Evolutionary conservation across 2,113 vertebrate genomes (phyloP).

Genomic region (Tretioscincus oriximinensis): DNA sequence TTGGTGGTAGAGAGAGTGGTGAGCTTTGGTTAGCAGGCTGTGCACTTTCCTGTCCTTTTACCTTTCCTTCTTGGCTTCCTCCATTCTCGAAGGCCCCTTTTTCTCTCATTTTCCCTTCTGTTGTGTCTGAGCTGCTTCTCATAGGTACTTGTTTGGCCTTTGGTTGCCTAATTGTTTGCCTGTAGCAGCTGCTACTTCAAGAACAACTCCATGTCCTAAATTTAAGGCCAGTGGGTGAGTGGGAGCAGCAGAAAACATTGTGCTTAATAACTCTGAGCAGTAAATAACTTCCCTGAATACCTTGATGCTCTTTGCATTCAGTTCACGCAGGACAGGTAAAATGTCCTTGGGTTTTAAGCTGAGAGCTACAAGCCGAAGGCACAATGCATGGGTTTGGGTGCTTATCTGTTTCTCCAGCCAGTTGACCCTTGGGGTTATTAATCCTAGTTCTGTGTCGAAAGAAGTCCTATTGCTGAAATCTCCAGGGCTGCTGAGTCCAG

Average conservation of each 20-base stretch:
- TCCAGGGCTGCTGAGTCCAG: no score
- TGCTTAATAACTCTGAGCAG: neutral
- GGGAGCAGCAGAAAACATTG: no score
- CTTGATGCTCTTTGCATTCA: neutral
- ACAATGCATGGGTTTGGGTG: neutral
- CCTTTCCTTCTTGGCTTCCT: neutral
- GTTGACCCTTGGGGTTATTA: no score
- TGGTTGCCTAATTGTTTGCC: neutral
- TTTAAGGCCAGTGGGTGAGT: neutral
- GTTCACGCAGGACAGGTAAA: neutral
- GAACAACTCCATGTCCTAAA: neutral
- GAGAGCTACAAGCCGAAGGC: neutral
- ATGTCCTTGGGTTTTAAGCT: neutral
- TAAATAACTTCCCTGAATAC: neutral
- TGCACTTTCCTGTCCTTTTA: fast-evolving
- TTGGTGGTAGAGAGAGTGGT: neutral
- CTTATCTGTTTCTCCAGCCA: neutral
- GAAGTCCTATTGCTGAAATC: neutral
- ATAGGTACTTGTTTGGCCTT: constrained; percentile 5
- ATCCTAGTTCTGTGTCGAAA: no score
- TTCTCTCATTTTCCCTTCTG: neutral
- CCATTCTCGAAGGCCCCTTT: neutral
- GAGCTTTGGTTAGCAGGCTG: neutral
- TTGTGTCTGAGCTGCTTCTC: constrained; percentile 10
- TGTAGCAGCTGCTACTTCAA: constrained; percentile 12